Conservation (phyloP, 2,888 invertebrate species). For the Drosophila nr. perissopoda region DNA sequence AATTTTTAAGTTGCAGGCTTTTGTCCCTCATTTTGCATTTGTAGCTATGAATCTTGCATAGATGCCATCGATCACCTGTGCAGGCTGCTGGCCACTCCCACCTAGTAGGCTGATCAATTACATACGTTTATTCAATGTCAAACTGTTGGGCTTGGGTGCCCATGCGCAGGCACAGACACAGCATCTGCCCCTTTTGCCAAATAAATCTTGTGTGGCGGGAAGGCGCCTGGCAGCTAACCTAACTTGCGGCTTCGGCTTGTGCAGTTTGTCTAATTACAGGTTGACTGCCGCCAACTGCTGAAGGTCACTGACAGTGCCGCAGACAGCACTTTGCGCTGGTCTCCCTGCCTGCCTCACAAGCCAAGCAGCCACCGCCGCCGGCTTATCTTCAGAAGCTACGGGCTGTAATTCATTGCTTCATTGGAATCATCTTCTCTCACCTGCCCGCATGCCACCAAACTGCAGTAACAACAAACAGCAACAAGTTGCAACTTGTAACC, state of each 20-base stretch:
- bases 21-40: slow-evolving; percentile 46
- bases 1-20: slow-evolving; percentile 45
- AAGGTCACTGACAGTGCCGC: slow-evolving; percentile 59
- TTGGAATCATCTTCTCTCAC: slow-evolving; percentile 45
- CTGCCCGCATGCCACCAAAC: slow-evolving; percentile 60
- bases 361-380: slow-evolving; percentile 53
- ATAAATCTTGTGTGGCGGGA: slow-evolving; percentile 52
- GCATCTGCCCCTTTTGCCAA: slow-evolving; percentile 8
- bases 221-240: slow-evolving; percentile 43
- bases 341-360: slow-evolving; percentile 18
- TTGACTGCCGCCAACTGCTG: slow-evolving; percentile 45
- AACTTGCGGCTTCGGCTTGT: slow-evolving; percentile 47
- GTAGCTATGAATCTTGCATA: slow-evolving; percentile 54
- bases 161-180: not conserved
- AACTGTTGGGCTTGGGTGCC: slow-evolving; percentile 50
- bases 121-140: slow-evolving; percentile 81
- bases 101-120: slow-evolving; percentile 73
- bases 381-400: slow-evolving; percentile 66
- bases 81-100: slow-evolving; percentile 48
- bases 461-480: slow-evolving; percentile 18
- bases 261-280: slow-evolving; percentile 73
- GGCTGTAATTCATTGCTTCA: slow-evolving; percentile 59
- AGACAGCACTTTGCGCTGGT: slow-evolving; percentile 43
- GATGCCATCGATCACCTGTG: slow-evolving; percentile 39
- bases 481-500: slow-evolving; percentile 54